Conservation (phyloP, 2,797 vertebrate species). For the Oophaga sylvatica region DNA sequence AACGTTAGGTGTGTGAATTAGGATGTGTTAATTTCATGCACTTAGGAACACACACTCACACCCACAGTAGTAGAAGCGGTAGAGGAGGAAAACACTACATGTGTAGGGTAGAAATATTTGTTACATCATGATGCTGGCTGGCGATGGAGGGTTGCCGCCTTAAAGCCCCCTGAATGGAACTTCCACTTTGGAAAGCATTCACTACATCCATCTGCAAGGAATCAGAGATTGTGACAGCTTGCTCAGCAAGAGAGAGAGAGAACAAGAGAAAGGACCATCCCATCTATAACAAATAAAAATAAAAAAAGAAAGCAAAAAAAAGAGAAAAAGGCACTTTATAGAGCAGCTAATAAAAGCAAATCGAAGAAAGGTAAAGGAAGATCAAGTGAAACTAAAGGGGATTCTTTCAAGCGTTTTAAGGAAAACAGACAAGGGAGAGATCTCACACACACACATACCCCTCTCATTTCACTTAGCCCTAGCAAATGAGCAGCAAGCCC, state of each 20-base stretch:
- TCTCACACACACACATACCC: conserved; percentile 68
- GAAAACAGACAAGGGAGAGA: conserved; percentile 59
- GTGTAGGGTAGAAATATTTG: conserved; percentile 99
- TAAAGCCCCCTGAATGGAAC: conserved; percentile 99
- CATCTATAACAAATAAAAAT: conserved; percentile 80
- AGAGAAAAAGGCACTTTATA: conserved; percentile 81
- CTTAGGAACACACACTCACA: conserved; percentile 99
- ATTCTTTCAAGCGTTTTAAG: conserved; percentile 46
- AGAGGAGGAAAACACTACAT: conserved; percentile 99
- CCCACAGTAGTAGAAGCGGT: conserved; percentile 99
- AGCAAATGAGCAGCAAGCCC: conserved; percentile 53
- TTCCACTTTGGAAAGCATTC: conserved; percentile 99
- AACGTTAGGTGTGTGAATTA: conserved; percentile 90
- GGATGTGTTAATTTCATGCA: conserved; percentile 99
- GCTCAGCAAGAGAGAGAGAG: conserved; percentile 81
- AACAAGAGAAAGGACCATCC: conserved; percentile 81
- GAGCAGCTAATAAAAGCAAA: conserved; percentile 74
- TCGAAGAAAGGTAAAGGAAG: conserved; percentile 74
- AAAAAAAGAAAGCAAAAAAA: conserved; percentile 76
- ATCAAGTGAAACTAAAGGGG: conserved; percentile 52
- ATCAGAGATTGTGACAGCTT: conserved; percentile 96
- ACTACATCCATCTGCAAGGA: conserved; percentile 99
- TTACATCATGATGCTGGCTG: conserved; percentile 99
- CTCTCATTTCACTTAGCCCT: conserved; percentile 61
- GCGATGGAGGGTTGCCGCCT: conserved; percentile 99